Percentiles rank a stretch among this genome's conserved stretches.
phyloP scores from a whole-genome alignment of 2,888 invertebrate species.

The Drosophila kuntzei region DNA sequence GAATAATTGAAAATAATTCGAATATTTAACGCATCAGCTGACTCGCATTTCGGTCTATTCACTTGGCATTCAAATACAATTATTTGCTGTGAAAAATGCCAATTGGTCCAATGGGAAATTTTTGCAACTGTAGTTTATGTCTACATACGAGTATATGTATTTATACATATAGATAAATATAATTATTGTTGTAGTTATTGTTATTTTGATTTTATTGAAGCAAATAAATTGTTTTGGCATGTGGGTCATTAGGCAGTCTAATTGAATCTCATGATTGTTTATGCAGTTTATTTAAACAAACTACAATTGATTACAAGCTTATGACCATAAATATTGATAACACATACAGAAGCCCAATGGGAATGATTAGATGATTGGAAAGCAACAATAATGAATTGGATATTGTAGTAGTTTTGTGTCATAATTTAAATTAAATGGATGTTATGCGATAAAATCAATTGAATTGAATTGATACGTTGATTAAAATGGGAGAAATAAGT shows the following conservation, averaged over 20 bases:
- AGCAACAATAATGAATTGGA: conserved; percentile 8
- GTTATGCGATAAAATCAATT: neutral
- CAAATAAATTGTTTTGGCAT: conserved; percentile 54
- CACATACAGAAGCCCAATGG: conserved; percentile 18
- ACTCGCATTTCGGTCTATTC: conserved; percentile 23
- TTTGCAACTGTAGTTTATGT: conserved; percentile 36
- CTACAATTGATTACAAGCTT: conserved; percentile 67
- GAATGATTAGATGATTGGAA: neutral
- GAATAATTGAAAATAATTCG: conserved; percentile 35
- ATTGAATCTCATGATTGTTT: conserved; percentile 69
- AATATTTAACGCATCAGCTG: conserved; percentile 24
- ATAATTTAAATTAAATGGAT: conserved; percentile 31
- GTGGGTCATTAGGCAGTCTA: conserved; percentile 67
- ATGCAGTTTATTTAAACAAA: conserved; percentile 52
- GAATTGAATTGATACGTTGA: neutral
- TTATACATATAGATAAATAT: neutral
- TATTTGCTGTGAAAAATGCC: conserved; percentile 29
- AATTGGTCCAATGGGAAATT: conserved; percentile 65
- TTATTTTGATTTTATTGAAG: conserved; percentile 39
- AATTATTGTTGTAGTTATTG: conserved; percentile 25
- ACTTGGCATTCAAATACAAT: conserved; percentile 11
- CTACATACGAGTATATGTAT: neutral
- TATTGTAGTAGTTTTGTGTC: conserved; percentile 8
- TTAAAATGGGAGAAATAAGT: too few relatives aligned
- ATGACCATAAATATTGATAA: conserved; percentile 55